phyloP scores from a whole-genome alignment of 2,797 vertebrate species.

The Heliangelus exortis region DNA sequence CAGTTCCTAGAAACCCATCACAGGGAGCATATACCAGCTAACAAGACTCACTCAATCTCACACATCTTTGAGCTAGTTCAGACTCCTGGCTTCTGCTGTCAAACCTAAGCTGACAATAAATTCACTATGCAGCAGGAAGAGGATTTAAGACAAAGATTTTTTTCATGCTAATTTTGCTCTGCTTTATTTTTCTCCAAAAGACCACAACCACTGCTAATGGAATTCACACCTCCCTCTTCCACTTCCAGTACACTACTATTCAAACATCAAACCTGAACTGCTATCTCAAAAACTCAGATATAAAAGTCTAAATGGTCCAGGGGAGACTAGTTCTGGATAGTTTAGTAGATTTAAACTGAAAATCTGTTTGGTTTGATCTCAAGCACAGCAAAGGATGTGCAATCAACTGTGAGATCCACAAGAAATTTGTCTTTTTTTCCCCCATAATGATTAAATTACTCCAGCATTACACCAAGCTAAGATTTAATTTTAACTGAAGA shows the following conservation, averaged over 20 bases:
- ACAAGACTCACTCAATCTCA: background rate
- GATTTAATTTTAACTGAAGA: background rate
- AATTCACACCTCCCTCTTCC: background rate
- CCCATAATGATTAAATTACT: background rate
- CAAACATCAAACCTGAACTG: background rate
- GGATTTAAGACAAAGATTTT: background rate
- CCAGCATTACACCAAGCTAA: background rate
- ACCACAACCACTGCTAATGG: background rate
- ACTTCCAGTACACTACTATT: background rate
- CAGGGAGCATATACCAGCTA: background rate
- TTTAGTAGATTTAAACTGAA: background rate
- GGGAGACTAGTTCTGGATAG: background rate
- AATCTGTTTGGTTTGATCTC: rapidly evolving
- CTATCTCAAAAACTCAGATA: background rate
- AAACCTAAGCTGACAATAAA: background rate
- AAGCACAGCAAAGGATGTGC: background rate
- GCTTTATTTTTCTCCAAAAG: background rate
- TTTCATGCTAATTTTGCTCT: background rate
- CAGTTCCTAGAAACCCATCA: background rate
- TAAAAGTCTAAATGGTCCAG: background rate
- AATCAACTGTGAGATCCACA: background rate
- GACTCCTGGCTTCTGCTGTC: background rate
- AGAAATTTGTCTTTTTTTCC: background rate
- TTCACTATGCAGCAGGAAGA: background rate
- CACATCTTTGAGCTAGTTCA: background rate